These are phyloP conservation scores for Diorhabda elongata DNA, from an alignment of 1,140 invertebrate genomes.

Conservation along the genomic window DNA sequence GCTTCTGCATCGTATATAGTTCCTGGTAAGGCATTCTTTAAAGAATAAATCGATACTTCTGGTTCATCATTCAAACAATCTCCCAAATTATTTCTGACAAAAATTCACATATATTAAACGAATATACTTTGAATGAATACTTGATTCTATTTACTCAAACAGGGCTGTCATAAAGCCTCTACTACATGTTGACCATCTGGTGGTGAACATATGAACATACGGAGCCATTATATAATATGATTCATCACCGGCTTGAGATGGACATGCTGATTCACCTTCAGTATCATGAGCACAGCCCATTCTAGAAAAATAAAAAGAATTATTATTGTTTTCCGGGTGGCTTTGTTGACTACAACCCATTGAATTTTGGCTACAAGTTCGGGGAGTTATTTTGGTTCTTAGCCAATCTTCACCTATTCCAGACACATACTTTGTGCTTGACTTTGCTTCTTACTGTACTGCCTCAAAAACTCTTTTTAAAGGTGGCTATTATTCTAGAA, in stretches of 20 bases:
- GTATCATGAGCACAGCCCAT: slow-evolving; percentile 63
- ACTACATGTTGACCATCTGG: slow-evolving; percentile 65
- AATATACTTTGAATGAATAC: background rate
- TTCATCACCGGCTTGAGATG: slow-evolving; percentile 43
- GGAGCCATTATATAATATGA: slow-evolving; percentile 62
- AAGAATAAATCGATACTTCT: slow-evolving; percentile 51
- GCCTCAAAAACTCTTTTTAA: no score
- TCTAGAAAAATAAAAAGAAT: slow-evolving; percentile 47
- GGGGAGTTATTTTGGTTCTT: no score
- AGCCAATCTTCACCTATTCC: no score
- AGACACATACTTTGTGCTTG: no score
- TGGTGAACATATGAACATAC: slow-evolving; percentile 55
- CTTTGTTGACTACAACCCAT: no score
- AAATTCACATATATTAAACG: background rate
- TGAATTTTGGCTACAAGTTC: no score
- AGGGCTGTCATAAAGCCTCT: slow-evolving; percentile 59
- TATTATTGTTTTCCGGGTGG: no score
- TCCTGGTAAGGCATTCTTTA: slow-evolving; percentile 59
- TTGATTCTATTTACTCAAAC: slow-evolving; percentile 55
- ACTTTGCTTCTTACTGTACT: no score
- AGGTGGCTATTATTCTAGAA: no score
- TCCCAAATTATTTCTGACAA: slow-evolving; percentile 58
- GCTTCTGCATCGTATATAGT: slow-evolving; percentile 65
- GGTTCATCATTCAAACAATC: slow-evolving; percentile 64
- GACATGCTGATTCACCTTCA: slow-evolving; percentile 47